Base-by-base conservation (phyloP, 1,140 invertebrate species). In the Drosophila sucinea region DNA sequence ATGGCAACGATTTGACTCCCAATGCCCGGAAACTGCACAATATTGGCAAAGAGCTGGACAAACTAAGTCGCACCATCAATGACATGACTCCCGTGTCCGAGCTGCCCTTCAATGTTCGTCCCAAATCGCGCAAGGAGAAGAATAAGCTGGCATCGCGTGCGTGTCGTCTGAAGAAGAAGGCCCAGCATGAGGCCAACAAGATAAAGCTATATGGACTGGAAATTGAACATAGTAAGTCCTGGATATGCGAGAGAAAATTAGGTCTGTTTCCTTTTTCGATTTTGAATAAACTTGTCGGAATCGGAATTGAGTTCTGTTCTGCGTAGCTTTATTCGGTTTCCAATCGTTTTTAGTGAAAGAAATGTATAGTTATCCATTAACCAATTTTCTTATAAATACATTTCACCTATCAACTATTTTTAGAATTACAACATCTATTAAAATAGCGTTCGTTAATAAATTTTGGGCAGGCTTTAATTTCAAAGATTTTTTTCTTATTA, bases 81-180 rank as follows among this genome's bases (percentile, higher is more conserved):
- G 97, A 98, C 80, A 98, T 99, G 96, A 97, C 97, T 35, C 97
- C 98, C 11, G 97, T 98, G 3, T 97, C 96, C 81, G 98, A 99
- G 91, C 93, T 99, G 79, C 98, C 98, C 25, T 97, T 97, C 81
- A 97, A 96, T 85, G 95, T 96, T 1, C 94, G 98, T 73, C 96
- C 97, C 2, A 98, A 98, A 92, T 98, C 97, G 5, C 95, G 98
- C 27, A 99, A 99, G 92, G 98, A 99, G 92, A 99, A 99, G 91
- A 99, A 99, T 92, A 99, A 99, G 93, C 93, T 99, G 29, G 98
- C 98, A 4, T 99, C 98, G 0, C 95, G 98, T 62, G 98, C 98
- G 33, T 99, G 98, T 92, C 94, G 98, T 61, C 93, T 98, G 71
- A 98, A 98, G 93, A 98, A 98, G 91, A 98, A 98, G 92, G 97